A percentile compares a stretch with the other conserved stretches of the same genome.
phyloP scores from a whole-genome alignment of 1,140 invertebrate species.

The Paracyclopina nana region DNA sequence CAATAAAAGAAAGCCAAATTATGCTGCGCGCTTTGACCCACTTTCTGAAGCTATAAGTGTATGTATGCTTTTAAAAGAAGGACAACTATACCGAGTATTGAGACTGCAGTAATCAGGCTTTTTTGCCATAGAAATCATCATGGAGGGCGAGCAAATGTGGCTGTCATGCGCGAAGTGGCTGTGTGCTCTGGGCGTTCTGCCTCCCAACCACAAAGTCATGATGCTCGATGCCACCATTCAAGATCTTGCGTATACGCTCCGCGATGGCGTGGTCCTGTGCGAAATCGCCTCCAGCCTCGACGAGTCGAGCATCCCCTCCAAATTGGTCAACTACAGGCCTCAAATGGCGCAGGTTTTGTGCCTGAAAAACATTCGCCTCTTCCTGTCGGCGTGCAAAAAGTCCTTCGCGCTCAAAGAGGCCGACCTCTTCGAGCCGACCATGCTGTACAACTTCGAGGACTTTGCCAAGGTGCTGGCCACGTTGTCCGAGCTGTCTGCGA shows the following conservation, averaged over 20 bases:
- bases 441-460: conserved; percentile 32
- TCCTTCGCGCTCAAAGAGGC: conserved; percentile 25
- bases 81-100: too few relatives aligned
- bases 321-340: conserved; percentile 30
- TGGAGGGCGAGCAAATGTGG: conserved; percentile 27
- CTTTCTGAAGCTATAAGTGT: too few relatives aligned
- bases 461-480: conserved; percentile 23
- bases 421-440: conserved; percentile 31
- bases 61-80: too few relatives aligned
- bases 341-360: conserved; percentile 34
- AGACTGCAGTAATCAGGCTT: too few relatives aligned
- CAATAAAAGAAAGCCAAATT: too few relatives aligned
- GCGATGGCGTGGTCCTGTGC: conserved; percentile 34
- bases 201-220: conserved; percentile 28
- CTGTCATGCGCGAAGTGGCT: conserved; percentile 31
- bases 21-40: too few relatives aligned
- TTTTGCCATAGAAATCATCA: too few relatives aligned
- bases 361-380: conserved; percentile 32
- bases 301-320: conserved; percentile 27
- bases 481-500: conserved; percentile 2
- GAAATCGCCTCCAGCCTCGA: conserved; percentile 29
- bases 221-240: conserved; percentile 26
- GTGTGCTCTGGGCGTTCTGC: conserved; percentile 29
- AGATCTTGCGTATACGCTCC: conserved; percentile 28
- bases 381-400: conserved; percentile 29